A percentile compares a stretch with the other conserved stretches of the same genome.
phyloP scores from a whole-genome alignment of 2,888 invertebrate genomes.

The Plebejus anna region DNA sequence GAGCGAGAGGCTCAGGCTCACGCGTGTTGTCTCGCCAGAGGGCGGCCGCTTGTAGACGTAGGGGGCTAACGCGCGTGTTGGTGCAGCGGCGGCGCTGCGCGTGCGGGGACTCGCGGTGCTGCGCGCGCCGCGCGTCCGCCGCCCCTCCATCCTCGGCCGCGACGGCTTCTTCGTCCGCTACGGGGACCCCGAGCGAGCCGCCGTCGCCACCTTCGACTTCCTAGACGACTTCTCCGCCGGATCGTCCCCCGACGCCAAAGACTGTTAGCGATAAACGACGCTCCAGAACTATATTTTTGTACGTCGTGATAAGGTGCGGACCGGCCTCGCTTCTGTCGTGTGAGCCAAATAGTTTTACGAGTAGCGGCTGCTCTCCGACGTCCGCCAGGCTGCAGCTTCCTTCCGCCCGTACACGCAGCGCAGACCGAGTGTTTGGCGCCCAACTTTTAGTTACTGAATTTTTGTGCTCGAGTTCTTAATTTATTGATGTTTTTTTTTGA shows the following conservation, averaged over 20 bases:
- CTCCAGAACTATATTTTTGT: slow-evolving; percentile 39
- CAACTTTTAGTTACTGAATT: not conserved
- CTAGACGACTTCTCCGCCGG: slow-evolving; percentile 82
- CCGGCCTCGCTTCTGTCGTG: slow-evolving; percentile 51
- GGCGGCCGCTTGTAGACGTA: slow-evolving; percentile 56
- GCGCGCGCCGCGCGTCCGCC: slow-evolving; percentile 69
- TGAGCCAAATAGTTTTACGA: slow-evolving; percentile 51
- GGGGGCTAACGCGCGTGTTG: slow-evolving; percentile 49
- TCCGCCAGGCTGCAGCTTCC: slow-evolving; percentile 71
- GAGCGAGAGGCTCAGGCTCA: slow-evolving; percentile 44
- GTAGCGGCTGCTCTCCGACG: slow-evolving; percentile 37
- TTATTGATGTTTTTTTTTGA: slow-evolving; percentile 22
- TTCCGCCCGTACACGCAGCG: slow-evolving; percentile 47
- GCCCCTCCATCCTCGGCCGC: slow-evolving; percentile 88
- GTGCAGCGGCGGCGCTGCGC: slow-evolving; percentile 81
- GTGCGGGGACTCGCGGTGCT: slow-evolving; percentile 78
- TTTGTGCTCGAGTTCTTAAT: not conserved
- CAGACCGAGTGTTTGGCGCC: slow-evolving; percentile 28
- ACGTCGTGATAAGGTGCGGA: slow-evolving; percentile 39
- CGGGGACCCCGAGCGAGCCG: slow-evolving; percentile 87
- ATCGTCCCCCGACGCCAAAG: slow-evolving; percentile 70
- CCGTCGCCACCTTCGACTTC: slow-evolving; percentile 89
- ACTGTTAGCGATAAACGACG: slow-evolving; percentile 48
- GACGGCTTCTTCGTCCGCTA: slow-evolving; percentile 88
- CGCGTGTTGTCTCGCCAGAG: slow-evolving; percentile 50